Base-by-base conservation (phyloP, 1,140 invertebrate species). In the Dendrolimus kikuchii region DNA sequence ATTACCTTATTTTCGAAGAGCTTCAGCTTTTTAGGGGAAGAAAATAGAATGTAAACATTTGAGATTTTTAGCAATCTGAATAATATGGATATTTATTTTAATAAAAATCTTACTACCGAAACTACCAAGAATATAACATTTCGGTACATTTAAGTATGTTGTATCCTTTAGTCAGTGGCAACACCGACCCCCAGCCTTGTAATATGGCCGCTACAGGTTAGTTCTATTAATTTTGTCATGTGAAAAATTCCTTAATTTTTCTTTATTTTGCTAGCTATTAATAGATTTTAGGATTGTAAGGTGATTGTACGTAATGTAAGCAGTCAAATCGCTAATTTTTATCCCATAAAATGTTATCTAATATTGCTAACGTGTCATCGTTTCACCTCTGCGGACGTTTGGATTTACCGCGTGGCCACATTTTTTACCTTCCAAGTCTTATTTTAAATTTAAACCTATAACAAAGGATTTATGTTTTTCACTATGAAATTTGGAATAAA, bases 171-270 rank as follows among this genome's bases (percentile, higher is more conserved):
- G 51, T 66, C 65, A 74, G 71, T 86, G 82, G 86, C 79, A 88
- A 79, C 80, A 82, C 71, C 63, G 59, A 68, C 69, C 73, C 23
- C 68, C 75, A 86, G 78, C 86, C 81, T 79, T 82, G 71, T 84
- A 86, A 86, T 86, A 88, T 88, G 86, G 86, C 83, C 78, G 82
- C 86, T 85, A 72, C 86, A 87, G 86, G 86, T 88, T 86, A 87
- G 86, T 88, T 75, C 68, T 65, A 68, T 62, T 77, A 80, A 81
- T 87, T 88, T 88, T 86, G 76, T 86, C 81, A 82, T 68, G 64
- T 78, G 70, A 73, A 79, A 80, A 65, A 81, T 74, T 57, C 60
- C 46, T 53, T 51, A 52, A 60, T 68, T 73, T 62, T 40, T 10
- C 49, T 53, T 45, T 47, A 68, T 58, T 70, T 66, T 62, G 47